phyloP scores from a whole-genome alignment of 2,888 invertebrate genomes.

The Drosophila setosimentum region DNA sequence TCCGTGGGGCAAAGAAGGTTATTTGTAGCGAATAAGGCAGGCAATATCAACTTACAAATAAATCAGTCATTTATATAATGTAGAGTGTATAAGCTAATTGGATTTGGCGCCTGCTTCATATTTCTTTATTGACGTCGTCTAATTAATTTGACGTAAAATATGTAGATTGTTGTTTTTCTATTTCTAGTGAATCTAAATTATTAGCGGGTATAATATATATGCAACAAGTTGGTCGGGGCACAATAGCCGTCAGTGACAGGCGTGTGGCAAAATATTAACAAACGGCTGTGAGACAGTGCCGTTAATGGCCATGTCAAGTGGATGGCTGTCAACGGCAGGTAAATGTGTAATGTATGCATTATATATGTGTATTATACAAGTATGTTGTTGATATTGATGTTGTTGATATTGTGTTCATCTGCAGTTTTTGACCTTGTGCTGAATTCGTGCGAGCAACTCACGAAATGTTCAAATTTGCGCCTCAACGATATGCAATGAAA shows the following conservation, averaged over 20 bases:
- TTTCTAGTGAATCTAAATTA: constrained; percentile 1
- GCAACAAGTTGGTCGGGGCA: constrained; percentile 43
- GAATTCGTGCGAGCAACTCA: constrained; percentile 48
- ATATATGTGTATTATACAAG: background rate
- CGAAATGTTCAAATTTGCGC: constrained; percentile 44
- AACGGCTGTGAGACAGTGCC: background rate
- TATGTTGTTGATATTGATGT: background rate
- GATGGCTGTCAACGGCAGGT: constrained; percentile 4
- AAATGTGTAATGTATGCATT: constrained; percentile 4
- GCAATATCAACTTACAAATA: constrained; percentile 48
- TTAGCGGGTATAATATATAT: background rate
- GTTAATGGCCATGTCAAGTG: constrained; percentile 20
- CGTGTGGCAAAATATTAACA: constrained; percentile 18
- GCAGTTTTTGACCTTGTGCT: constrained; percentile 50
- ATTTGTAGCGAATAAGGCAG: background rate
- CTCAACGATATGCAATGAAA: constrained; percentile 65
- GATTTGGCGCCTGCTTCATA: constrained; percentile 55
- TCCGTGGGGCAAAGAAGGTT: constrained; percentile 42
- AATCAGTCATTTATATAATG: constrained; percentile 46
- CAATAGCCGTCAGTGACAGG: constrained; percentile 52
- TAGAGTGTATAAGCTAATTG: constrained; percentile 54
- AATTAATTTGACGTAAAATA: constrained; percentile 40
- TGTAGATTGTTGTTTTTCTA: background rate
- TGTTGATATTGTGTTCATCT: constrained; percentile 4
- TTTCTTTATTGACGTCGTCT: constrained; percentile 39